These are phyloP conservation scores for Leptobrachium leishanense DNA, from an alignment of 2,113 vertebrate species.

Conservation along the genomic window DNA sequence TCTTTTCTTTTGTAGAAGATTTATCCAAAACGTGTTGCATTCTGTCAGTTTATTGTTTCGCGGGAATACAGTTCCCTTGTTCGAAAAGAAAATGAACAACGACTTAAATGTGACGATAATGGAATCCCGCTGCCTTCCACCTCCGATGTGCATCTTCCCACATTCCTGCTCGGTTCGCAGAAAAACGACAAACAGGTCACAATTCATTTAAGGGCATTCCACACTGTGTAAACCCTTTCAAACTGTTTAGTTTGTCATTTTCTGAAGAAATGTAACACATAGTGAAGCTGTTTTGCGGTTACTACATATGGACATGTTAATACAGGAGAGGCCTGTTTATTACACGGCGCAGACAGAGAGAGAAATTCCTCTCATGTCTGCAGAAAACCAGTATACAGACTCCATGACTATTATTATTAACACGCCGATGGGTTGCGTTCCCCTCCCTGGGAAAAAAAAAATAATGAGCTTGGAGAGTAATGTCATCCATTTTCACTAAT, in stretches of 20 bases:
- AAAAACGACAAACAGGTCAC: background rate
- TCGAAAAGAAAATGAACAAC: too few species aligned
- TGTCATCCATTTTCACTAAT: too few species aligned
- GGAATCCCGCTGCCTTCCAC: too few species aligned
- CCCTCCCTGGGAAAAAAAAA: too few species aligned
- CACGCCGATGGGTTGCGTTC: background rate
- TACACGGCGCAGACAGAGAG: conserved; percentile 25
- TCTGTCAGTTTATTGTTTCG: too few species aligned
- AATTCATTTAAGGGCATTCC: conserved; percentile 24
- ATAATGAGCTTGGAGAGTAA: too few species aligned
- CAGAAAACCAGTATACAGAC: conserved; percentile 16
- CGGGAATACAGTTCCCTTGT: too few species aligned
- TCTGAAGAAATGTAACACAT: conserved; percentile 20
- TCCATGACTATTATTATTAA: conserved; percentile 10
- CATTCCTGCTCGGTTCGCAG: background rate
- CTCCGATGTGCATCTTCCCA: background rate
- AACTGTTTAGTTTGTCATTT: conserved; percentile 41
- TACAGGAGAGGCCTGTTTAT: conserved; percentile 37
- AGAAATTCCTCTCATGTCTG: conserved; percentile 40
- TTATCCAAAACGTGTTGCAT: too few species aligned
- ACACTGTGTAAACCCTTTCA: conserved; percentile 1
- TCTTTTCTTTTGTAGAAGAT: too few species aligned
- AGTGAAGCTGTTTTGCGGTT: conserved; percentile 22
- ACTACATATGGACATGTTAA: conserved; percentile 44
- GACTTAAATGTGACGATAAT: too few species aligned